Evolutionary conservation across 2,113 vertebrate species (phyloP), one percentile per base, ranked within the genome.

Genomic region (Natator depressus): DNA sequence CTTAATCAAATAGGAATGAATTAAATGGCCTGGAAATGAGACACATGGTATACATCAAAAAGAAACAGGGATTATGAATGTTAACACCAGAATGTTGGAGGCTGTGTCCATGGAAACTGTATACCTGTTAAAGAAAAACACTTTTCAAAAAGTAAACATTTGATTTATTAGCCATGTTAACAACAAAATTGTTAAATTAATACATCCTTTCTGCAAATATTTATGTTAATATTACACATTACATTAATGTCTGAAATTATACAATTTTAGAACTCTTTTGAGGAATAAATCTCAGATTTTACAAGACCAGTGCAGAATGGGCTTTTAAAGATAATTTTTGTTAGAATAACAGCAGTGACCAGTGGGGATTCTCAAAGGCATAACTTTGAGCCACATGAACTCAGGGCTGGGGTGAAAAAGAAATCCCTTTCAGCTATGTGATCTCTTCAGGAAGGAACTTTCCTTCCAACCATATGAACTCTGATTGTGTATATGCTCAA

Each of bases 71-170:
- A 87, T 89, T n/a, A 91, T 75, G 83, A 62, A 8, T 76, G 69
- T 91, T 94, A 69, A 59, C n/a, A 4, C 13, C 5, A 12, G 54
- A 76, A 4, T 89, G 53, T 54, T 54, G 90, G 62, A 86, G 75
- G 31, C 79, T 69, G 53, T 94, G 84, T 57, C 94, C 69, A 93
- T 91, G 93, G 97, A 94, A 97, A 97, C 92, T 49, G 24, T 2
- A 20, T 93, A 91, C 57, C 53, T 93, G 49, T 75, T 86, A 84
- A 91, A n/a, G 29, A 90, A 51, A 80, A 91, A 27, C 89, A 91
- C 35, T 93, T 93, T 53, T 65, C 42, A 91, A 35, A 80, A 81
- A 95, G 79, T 93, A 93, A 59, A 69, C 76, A 80, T n/a, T 72
- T 90, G 83, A 38, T 54, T 90, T 50, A 69, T 91, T 79, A 94